Percentiles rank a stretch among this genome's conserved stretches.
phyloP scores from a whole-genome alignment of 2,888 invertebrate genomes.

The Drosophila mettleri region DNA sequence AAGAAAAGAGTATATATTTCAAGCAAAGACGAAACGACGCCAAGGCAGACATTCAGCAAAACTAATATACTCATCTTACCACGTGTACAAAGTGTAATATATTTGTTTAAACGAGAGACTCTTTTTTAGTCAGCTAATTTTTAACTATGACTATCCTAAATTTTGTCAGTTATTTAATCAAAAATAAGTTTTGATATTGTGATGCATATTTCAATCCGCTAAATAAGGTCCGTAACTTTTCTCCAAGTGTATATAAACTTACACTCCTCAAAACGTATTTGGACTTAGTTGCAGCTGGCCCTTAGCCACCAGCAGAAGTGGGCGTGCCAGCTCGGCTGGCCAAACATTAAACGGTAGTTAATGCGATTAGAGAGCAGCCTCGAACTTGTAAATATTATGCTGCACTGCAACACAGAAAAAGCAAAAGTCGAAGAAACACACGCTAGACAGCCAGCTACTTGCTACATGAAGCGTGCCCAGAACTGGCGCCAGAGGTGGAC shows the following conservation, averaged over 20 bases:
- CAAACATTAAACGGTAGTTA: conserved; percentile 80
- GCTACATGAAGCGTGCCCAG: conserved; percentile 60
- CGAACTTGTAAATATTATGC: conserved; percentile 62
- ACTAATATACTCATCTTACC: too few relatives aligned
- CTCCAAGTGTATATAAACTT: background rate
- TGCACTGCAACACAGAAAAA: background rate
- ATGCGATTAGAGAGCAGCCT: conserved; percentile 56
- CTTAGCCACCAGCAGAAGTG: background rate
- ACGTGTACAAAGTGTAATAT: too few relatives aligned
- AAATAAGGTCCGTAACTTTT: background rate
- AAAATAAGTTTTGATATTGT: too few relatives aligned
- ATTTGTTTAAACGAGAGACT: too few relatives aligned
- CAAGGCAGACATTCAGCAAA: too few relatives aligned
- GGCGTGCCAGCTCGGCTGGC: conserved; percentile 52
- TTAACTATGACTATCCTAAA: too few relatives aligned
- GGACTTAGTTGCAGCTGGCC: conserved; percentile 15
- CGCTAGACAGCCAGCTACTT: conserved; percentile 37
- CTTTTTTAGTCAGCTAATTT: background rate
- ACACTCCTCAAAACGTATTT: background rate
- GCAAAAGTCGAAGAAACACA: background rate
- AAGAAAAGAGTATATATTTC: too few relatives aligned
- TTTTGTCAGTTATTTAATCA: too few relatives aligned
- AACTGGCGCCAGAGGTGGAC: conserved; percentile 76
- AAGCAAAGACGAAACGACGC: too few relatives aligned
- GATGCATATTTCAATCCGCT: too few relatives aligned